Percentiles rank a stretch among this genome's conserved stretches.
Conservation (phyloP, 1,140 invertebrate species). For the Drosophila ambigua region DNA sequence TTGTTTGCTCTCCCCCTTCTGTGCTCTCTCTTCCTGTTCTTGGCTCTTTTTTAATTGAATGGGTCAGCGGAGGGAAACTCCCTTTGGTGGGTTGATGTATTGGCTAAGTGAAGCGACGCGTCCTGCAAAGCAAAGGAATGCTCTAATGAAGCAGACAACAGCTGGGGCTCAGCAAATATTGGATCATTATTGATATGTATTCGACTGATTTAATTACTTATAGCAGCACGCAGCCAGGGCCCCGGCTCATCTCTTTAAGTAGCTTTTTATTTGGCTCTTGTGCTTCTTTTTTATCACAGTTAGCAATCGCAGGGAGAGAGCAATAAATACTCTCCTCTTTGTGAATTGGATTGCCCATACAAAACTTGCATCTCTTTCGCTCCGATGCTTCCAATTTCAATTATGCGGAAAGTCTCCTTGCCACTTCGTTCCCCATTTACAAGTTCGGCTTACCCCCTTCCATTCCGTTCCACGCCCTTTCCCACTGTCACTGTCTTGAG, state of each 20-base stretch:
- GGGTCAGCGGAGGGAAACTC: background rate
- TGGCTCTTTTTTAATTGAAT: slow-evolving; percentile 57
- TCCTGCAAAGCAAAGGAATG: background rate
- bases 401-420: slow-evolving; percentile 23
- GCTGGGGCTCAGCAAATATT: background rate
- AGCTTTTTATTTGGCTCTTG: too few relatives aligned
- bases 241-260: too few relatives aligned
- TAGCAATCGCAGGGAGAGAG: background rate
- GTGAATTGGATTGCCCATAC: background rate
- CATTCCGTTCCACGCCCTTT: background rate
- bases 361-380: slow-evolving; percentile 8
- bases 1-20: background rate
- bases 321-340: too few relatives aligned
- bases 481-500: slow-evolving; percentile 42
- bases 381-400: slow-evolving; percentile 17
- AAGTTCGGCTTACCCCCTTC: background rate
- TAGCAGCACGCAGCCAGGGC: too few relatives aligned
- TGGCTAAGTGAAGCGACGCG: background rate
- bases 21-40: slow-evolving; percentile 6
- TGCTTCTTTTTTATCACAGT: background rate
- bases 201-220: too few relatives aligned
- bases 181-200: background rate
- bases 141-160: background rate
- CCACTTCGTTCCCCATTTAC: slow-evolving; percentile 1
- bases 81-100: background rate